Evolutionary conservation across 2,797 vertebrate species (phyloP).

Genomic region (Urosaurus nigricauda): DNA sequence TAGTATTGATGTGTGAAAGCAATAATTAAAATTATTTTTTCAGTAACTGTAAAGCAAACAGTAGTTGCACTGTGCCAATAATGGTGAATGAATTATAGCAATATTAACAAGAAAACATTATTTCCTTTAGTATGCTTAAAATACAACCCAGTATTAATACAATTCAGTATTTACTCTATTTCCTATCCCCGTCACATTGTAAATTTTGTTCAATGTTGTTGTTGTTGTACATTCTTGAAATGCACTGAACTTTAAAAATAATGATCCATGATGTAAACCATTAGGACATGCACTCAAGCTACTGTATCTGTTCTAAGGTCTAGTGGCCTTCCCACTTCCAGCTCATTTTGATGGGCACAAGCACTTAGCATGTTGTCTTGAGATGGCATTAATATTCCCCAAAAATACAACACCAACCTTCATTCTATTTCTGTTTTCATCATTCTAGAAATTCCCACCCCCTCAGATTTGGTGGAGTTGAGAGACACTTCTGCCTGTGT

Average conservation of each 20-base stretch:
- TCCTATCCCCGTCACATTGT: background rate
- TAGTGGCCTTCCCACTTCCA: too few relatives aligned
- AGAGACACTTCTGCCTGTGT: too few relatives aligned
- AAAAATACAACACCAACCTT: background rate
- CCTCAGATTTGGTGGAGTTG: too few relatives aligned
- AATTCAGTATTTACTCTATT: conserved; percentile 18
- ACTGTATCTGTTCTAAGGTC: too few relatives aligned
- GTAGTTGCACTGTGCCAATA: conserved; percentile 29
- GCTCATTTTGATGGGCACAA: background rate
- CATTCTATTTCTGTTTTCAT: too few relatives aligned
- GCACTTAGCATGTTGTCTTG: background rate
- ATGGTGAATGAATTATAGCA: conserved; percentile 25
- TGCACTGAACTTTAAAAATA: too few relatives aligned
- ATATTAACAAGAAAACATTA: background rate
- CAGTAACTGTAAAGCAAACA: conserved; percentile 48
- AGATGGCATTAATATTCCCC: background rate
- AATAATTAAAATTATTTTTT: conserved; percentile 31
- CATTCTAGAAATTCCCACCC: too few relatives aligned
- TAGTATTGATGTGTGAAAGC: too few relatives aligned
- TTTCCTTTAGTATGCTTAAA: conserved; percentile 1
- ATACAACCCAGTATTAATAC: background rate
- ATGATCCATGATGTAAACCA: too few relatives aligned
- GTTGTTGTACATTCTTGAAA: too few relatives aligned
- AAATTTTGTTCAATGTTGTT: background rate
- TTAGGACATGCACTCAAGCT: too few relatives aligned